Evolutionary conservation across 2,113 vertebrate genomes (phyloP), one percentile per base, ranked within the genome.

Genomic region (Neoarius graeffei): DNA sequence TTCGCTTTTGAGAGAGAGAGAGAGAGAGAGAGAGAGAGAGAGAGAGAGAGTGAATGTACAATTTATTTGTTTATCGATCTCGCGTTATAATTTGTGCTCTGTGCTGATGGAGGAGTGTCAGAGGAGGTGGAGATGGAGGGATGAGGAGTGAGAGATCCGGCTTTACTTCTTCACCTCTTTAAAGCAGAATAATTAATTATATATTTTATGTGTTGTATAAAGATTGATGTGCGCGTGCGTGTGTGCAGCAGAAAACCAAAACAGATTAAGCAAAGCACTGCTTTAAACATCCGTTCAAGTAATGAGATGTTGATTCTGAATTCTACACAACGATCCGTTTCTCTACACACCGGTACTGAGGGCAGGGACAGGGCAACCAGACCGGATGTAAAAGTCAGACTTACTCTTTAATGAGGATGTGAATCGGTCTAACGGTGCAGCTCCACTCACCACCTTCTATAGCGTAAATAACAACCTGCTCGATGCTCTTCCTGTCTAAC

Each of bases 1-100:
- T 90, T 56, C 35, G 20, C 71, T 56, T 59, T n/a, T 9, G 87
- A 85, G 71, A 76, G 69, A 48, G 71, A 76, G 69, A 59, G 74
- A 89, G 92, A 93, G 91, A 91, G 71, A 64, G 86, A 85, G 81
- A 54, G 86, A 90, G 88, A 67, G 48, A 87, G 89, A 89, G 87
- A 81, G 82, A 11, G 89, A 86, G 48, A 77, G 74, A 64, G n/a
- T 42, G 42, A 42, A 64, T 17, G 81, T 88, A 83, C 85, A 85
- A 83, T 84, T 91, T 85, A 93, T 93, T 91, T 94, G 91, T 92
- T 85, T 89, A 94, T 95, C 82, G 93, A 94, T 94, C 94, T 74
- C 85, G 88, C 60, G 90, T 88, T 93, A 92, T 94, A 93, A 94
- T 95, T 92, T 91, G 91, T 90, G 92, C 91, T 90, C 92, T 87